Base-by-base conservation (phyloP, 2,888 invertebrate genomes). In the Ennomos erosarius region DNA sequence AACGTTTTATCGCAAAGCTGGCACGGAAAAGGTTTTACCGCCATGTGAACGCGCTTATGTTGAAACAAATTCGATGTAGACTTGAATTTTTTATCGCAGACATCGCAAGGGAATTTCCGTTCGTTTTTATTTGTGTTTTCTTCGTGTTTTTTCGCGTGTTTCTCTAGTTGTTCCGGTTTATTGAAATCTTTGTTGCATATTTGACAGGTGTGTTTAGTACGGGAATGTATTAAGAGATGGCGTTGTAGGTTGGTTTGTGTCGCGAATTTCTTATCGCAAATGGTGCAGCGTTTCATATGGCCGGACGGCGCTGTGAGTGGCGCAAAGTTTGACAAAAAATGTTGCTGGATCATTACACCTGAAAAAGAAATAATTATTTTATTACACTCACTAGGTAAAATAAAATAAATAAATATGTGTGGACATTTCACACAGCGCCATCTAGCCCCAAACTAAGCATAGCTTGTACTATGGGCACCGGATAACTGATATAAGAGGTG, bases 41-140 rank as follows among this genome's bases (percentile, higher is more conserved):
- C 36, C 0, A 76, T 35, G 59, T 85, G 84, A 0, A 68, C 66
- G 0, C 69, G 64, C 16, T 73, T 76, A 13, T 86, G 84, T 35
- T 82, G 82, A 38, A 69, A 68, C 12, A 85, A 64, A 49, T 84
- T 81, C 0, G 81, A 80, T 0, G 74, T 53, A 0, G 76, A 68
- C 13, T 76, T 75, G 11, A 85, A 85, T 12, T 43, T 52, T 40
- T 85, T 84, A 0, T 71, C 69, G 39, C 86, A 86, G 0, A 63
- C 55, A 0, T 75, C 67, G 44, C 85, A 86, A 0, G 67, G 56
- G 11, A 64, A 79, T 0, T 54, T 10, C 3, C 67, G 65, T 0
- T 74, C 62, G 0, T 44, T 44, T 0, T 65, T 55, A 16, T 16
- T 16, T 16, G 16, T 1, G 0, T 44, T n/a, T 0, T 59, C 53